phyloP scores from a whole-genome alignment of 2,888 invertebrate species.

The Rosalia funebris region DNA sequence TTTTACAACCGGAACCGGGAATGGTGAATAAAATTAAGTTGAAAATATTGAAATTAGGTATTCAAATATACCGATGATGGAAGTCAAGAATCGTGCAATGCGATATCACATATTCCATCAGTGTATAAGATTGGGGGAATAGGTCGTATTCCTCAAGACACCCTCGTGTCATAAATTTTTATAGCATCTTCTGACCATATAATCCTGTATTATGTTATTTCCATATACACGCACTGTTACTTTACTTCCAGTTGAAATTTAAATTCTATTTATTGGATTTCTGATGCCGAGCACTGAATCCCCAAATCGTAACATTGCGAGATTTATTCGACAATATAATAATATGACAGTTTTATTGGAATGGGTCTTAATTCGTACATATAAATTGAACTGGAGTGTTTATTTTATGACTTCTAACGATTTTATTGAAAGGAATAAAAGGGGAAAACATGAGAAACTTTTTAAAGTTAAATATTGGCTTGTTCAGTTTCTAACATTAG shows the following conservation, averaged over 20 bases:
- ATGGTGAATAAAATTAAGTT: background rate
- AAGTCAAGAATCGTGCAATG: background rate
- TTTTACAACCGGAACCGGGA: too few species aligned
- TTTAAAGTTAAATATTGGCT: too few species aligned
- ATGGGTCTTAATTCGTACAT: too few species aligned
- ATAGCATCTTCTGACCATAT: constrained; percentile 16
- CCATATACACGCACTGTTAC: constrained; percentile 33
- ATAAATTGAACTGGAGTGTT: too few species aligned
- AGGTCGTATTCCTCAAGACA: background rate
- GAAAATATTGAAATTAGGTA: background rate
- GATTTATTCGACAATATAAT: too few species aligned
- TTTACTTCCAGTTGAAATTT: constrained; percentile 17
- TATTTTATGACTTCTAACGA: too few species aligned
- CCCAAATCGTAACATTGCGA: background rate
- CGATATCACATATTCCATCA: background rate
- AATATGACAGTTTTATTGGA: too few species aligned
- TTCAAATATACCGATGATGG: background rate
- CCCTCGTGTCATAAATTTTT: constrained; percentile 1
- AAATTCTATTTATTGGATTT: constrained; percentile 4
- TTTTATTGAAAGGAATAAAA: too few species aligned
- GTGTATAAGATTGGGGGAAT: background rate
- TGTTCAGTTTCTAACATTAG: too few species aligned
- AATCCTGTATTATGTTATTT: constrained; percentile 34
- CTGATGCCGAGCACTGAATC: background rate
- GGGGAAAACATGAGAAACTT: too few species aligned